Percentiles rank a stretch among this genome's conserved stretches.
Conservation (phyloP, 2,888 invertebrate genomes). For the Xestia sexstrigata region DNA sequence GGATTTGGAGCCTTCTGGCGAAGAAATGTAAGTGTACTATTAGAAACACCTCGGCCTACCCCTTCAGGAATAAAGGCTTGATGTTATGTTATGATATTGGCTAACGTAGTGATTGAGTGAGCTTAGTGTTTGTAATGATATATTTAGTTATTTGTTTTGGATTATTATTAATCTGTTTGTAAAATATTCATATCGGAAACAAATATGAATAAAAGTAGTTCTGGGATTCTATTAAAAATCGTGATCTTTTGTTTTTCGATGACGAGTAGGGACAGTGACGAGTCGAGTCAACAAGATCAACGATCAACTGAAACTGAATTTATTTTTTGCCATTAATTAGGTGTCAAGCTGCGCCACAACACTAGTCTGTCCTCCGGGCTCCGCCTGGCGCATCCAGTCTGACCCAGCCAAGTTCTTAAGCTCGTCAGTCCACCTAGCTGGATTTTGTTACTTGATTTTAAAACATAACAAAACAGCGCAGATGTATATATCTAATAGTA, state of each 20-base stretch:
- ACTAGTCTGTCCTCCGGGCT: background rate
- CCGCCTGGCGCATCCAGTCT: background rate
- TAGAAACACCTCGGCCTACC: background rate
- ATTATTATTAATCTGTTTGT: background rate
- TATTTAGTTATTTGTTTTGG: background rate
- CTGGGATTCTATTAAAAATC: background rate
- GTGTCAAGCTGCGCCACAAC: background rate
- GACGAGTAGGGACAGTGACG: too few relatives aligned
- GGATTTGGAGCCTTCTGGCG: too few relatives aligned
- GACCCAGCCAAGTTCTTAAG: background rate
- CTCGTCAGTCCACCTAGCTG: background rate
- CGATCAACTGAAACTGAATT: background rate
- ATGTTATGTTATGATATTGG: background rate
- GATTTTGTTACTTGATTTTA: background rate
- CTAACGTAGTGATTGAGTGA: background rate
- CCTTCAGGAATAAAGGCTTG: background rate
- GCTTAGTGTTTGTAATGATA: background rate
- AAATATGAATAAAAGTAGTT: background rate
- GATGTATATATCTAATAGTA: too few relatives aligned
- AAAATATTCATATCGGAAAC: background rate
- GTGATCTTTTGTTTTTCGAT: too few relatives aligned
- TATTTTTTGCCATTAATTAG: background rate
- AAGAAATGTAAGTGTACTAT: background rate
- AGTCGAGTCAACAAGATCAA: background rate
- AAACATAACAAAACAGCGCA: too few relatives aligned